Evolutionary conservation across 2,888 invertebrate species (phyloP).

Genomic region (Aphodius granarius): DNA sequence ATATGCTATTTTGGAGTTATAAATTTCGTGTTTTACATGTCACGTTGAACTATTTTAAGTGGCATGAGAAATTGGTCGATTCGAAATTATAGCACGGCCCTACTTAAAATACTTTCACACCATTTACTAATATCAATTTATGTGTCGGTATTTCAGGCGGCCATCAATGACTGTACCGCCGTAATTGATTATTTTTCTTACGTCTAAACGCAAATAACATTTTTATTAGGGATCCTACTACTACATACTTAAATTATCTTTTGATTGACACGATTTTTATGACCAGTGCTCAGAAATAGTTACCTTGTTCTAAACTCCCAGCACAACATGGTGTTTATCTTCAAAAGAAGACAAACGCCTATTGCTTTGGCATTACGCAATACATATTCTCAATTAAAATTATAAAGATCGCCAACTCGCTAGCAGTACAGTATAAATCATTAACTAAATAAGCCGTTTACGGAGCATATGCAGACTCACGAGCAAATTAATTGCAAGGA

Average conservation of each 20-base stretch:
- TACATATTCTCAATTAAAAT: background rate
- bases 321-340: background rate
- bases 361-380: background rate
- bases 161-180: background rate
- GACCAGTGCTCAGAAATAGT: too few relatives aligned
- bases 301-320: too few relatives aligned
- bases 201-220: background rate
- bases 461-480: constrained; percentile 1
- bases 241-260: too few relatives aligned
- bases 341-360: background rate
- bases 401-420: constrained; percentile 25
- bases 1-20: background rate
- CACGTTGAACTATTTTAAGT: constrained; percentile 38
- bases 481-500: constrained; percentile 12
- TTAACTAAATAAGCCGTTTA: constrained; percentile 6
- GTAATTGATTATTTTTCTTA: background rate
- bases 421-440: constrained; percentile 21
- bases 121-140: background rate
- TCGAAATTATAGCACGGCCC: background rate
- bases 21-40: constrained; percentile 13
- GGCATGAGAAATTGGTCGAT: background rate
- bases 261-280: too few relatives aligned
- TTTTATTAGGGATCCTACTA: too few relatives aligned
- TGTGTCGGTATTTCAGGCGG: background rate
- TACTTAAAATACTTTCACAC: background rate